Evolutionary conservation across 1,140 invertebrate genomes (phyloP).

Genomic region (Polypedilum pembai): DNA sequence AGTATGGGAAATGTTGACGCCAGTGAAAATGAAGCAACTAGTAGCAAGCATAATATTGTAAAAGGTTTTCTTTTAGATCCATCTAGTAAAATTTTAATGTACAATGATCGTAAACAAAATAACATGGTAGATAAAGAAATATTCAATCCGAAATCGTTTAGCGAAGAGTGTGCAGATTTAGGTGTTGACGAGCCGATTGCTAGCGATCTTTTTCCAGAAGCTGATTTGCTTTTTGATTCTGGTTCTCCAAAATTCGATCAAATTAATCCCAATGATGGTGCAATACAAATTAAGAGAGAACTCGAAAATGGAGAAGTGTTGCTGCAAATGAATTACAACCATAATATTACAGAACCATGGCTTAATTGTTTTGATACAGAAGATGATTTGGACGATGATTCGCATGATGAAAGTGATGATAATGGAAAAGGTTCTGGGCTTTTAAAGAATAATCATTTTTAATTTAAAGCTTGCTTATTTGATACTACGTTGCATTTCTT

Average conservation of each 20-base stretch:
- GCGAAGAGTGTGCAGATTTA: slow-evolving; percentile 67
- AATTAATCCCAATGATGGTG: not conserved
- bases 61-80: slow-evolving; percentile 16
- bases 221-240: slow-evolving; percentile 57
- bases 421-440: not conserved
- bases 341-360: slow-evolving; percentile 7
- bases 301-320: slow-evolving; percentile 3
- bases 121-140: slow-evolving; percentile 49
- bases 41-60: not conserved
- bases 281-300: slow-evolving; percentile 1
- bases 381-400: not conserved
- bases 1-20: not conserved
- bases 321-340: slow-evolving; percentile 4
- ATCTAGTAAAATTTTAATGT: slow-evolving; percentile 29
- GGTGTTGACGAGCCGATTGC: slow-evolving; percentile 69
- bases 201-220: slow-evolving; percentile 67
- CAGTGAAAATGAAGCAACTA: not conserved
- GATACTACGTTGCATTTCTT: no score
- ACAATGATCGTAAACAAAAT: slow-evolving; percentile 43
- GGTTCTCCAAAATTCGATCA: slow-evolving; percentile 18
- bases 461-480: not conserved
- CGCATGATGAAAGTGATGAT: not conserved
- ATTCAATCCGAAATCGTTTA: slow-evolving; percentile 58
- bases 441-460: not conserved
- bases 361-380: slow-evolving; percentile 20